Percentiles rank a stretch among this genome's conserved stretches.
phyloP scores from a whole-genome alignment of 2,888 invertebrate species.

The Tinea trinotella region DNA sequence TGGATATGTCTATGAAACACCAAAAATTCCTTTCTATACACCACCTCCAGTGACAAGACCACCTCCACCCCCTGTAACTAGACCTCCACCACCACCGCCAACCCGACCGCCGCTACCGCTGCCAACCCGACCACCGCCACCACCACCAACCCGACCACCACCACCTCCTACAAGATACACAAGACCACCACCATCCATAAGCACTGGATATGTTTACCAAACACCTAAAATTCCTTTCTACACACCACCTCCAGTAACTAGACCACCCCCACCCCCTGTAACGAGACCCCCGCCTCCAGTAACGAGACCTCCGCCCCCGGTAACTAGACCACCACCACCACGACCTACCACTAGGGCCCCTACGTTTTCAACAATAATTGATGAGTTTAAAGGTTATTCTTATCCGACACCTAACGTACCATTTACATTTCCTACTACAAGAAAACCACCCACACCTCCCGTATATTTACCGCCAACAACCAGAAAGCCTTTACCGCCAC shows the following conservation, averaged over 20 bases:
- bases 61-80: constrained; percentile 22
- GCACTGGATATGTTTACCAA: constrained; percentile 10
- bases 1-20: constrained; percentile 23
- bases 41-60: constrained; percentile 24
- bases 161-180: constrained; percentile 3
- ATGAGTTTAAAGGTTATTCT: background rate
- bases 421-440: constrained; percentile 8
- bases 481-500: constrained; percentile 20
- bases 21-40: constrained; percentile 20
- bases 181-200: constrained; percentile 16
- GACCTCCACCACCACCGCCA: constrained; percentile 23
- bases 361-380: background rate
- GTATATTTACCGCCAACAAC: constrained; percentile 22
- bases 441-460: constrained; percentile 22
- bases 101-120: constrained; percentile 22
- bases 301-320: constrained; percentile 22
- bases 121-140: constrained; percentile 15
- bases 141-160: background rate
- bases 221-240: constrained; percentile 8
- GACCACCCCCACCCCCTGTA: constrained; percentile 23
- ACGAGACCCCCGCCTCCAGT: constrained; percentile 21
- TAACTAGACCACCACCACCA: constrained; percentile 22
- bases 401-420: background rate
- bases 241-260: constrained; percentile 9
- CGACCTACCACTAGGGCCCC: constrained; percentile 21